Conservation (phyloP, 2,888 invertebrate genomes). For the Halocaridina rubra region DNA sequence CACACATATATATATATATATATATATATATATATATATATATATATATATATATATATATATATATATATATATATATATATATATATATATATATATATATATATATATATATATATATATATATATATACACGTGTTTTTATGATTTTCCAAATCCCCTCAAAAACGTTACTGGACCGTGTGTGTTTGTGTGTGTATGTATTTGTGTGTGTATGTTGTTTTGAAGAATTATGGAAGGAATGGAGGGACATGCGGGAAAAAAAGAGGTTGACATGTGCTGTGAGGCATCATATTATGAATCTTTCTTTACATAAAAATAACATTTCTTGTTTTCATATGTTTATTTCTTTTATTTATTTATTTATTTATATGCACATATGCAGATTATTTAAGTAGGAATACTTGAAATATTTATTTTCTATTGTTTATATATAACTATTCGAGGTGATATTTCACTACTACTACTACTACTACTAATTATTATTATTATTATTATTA, state of each 20-base stretch:
- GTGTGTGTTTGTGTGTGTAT: not conserved
- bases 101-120: not conserved
- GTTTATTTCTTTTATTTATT: not conserved
- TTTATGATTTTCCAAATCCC: too few relatives aligned
- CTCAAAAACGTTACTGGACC: too few relatives aligned
- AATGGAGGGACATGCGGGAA: not conserved
- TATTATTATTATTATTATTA: too few relatives aligned
- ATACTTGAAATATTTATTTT: too few relatives aligned
- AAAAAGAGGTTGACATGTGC: not conserved
- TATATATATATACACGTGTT: not conserved
- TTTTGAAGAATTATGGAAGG: not conserved
- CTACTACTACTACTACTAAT: too few relatives aligned
- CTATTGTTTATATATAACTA: too few relatives aligned
- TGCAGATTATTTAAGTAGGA: too few relatives aligned
- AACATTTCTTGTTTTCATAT: not conserved
- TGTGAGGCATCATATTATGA: not conserved
- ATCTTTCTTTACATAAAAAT: not conserved
- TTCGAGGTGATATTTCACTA: not conserved
- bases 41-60: not conserved
- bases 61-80: not conserved
- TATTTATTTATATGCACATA: not conserved
- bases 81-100: not conserved
- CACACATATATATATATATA: not conserved
- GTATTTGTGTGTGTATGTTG: not conserved
- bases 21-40: not conserved